phyloP scores from a whole-genome alignment of 2,797 vertebrate species.

The Poecilia gillii region DNA sequence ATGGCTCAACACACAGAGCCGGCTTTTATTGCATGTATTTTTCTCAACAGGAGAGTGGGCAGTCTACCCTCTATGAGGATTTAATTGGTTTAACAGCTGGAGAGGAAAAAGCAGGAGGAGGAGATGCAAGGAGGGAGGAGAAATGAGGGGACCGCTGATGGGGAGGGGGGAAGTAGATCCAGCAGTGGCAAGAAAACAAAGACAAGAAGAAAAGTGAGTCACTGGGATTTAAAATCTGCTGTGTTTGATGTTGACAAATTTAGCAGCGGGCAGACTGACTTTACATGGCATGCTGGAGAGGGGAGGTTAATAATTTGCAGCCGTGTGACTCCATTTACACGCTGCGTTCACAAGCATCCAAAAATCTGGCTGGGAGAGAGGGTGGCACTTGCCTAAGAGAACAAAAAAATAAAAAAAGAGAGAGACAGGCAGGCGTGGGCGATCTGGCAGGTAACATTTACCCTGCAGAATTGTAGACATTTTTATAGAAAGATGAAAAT shows the following conservation, averaged over 20 bases:
- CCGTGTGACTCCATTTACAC: conserved; percentile 42
- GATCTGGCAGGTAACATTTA: conserved; percentile 54
- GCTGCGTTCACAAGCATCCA: conserved; percentile 31
- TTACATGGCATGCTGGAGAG: conserved; percentile 30
- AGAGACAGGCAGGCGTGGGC: conserved; percentile 43
- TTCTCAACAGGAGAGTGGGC: conserved; percentile 80
- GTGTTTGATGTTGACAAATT: conserved; percentile 54
- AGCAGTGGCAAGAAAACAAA: conserved; percentile 62
- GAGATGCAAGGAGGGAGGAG: conserved; percentile 41
- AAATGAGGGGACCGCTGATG: conserved; percentile 9
- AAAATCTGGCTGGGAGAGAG: conserved; percentile 28
- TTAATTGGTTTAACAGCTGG: conserved; percentile 81
- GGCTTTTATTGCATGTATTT: conserved; percentile 78
- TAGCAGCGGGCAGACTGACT: conserved; percentile 50
- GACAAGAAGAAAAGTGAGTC: conserved; percentile 59
- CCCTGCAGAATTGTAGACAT: conserved; percentile 48
- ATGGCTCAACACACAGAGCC: conserved; percentile 73
- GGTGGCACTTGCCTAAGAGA: conserved; percentile 20
- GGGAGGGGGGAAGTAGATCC: conserved; percentile 17
- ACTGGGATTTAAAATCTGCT: conserved; percentile 51
- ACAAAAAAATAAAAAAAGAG: conserved; percentile 29
- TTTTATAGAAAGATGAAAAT: conserved; percentile 33
- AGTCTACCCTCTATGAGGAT: conserved; percentile 76
- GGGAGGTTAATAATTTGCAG: conserved; percentile 53
- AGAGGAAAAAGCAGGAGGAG: conserved; percentile 55